Percentiles rank a stretch among this genome's conserved stretches.
These are phyloP conservation scores for Ophion ventricosus DNA, from an alignment of 2,888 invertebrate species.

Conservation along the genomic window DNA sequence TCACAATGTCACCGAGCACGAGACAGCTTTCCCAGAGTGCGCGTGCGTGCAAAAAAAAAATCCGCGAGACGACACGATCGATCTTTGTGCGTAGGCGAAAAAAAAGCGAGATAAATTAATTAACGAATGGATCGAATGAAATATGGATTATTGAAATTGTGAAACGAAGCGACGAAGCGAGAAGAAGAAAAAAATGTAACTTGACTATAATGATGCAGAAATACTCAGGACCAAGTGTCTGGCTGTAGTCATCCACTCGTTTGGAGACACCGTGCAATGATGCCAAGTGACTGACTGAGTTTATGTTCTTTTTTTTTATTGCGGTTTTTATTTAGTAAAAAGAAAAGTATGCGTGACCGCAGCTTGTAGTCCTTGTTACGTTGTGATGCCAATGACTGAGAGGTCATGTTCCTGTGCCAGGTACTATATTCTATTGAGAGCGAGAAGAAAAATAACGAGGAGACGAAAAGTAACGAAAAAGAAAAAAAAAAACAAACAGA, in stretches of 20 bases:
- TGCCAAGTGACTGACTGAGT: slow-evolving; percentile 68
- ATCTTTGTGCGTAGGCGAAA: slow-evolving; percentile 55
- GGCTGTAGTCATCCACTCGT: slow-evolving; percentile 80
- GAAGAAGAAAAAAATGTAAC: slow-evolving; percentile 59
- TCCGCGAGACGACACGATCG: slow-evolving; percentile 58
- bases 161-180: slow-evolving; percentile 40
- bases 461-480: slow-evolving; percentile 31
- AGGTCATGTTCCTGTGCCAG: slow-evolving; percentile 84
- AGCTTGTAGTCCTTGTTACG: slow-evolving; percentile 82
- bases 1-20: slow-evolving; percentile 13
- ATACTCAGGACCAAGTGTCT: slow-evolving; percentile 84
- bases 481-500: slow-evolving; percentile 17
- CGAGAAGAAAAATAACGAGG: slow-evolving; percentile 47
- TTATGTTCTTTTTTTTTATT: slow-evolving; percentile 46
- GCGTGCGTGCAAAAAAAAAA: slow-evolving; percentile 3
- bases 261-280: slow-evolving; percentile 68
- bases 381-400: slow-evolving; percentile 83
- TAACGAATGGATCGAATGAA: slow-evolving; percentile 56
- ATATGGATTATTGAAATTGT: slow-evolving; percentile 25
- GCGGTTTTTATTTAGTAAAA: slow-evolving; percentile 12
- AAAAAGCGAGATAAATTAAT: slow-evolving; percentile 1
- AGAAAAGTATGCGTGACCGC: slow-evolving; percentile 76
- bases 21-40: neutral
- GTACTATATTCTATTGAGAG: slow-evolving; percentile 75
- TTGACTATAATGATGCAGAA: slow-evolving; percentile 77